Evolutionary conservation across 2,797 vertebrate genomes (phyloP), one percentile per base, ranked within the genome.

Genomic region (Salarias fasciatus): DNA sequence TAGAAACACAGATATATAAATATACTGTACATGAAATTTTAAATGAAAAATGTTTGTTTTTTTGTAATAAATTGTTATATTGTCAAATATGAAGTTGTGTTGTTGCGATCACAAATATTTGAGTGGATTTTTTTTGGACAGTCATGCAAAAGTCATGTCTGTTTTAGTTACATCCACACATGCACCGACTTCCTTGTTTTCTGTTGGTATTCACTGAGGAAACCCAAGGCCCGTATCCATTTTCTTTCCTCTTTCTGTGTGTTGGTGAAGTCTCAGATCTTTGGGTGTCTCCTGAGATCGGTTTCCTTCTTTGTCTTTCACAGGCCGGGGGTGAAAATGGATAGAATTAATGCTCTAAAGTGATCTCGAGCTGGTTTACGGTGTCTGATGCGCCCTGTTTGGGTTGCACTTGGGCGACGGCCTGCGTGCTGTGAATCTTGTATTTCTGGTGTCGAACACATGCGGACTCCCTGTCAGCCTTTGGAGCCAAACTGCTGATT

Each of bases 31-130:
- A 90, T 87, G 88, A 92, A 89, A 89, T 89, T 88, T 90, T 85
- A 75, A 88, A 79, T 9, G 15, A 84, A 89, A 38, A 84, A 88
- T 68, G 72, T 87, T 78, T 87, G 2, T 2, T 35, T 85, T 92
- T 93, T 94, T 93, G 65, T 92, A 93, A 89, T 93, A 93, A 94
- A 93, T 91, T 91, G 85, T 83, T 92, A 87, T 89, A 88, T 91
- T 90, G 89, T 89, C 47, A 69, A 79, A 69, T 35, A 35, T 35
- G 4, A 5, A 6, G 33, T 35, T 35, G 33, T 2, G 9, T 1
- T 6, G 2, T 33, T 35, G 6, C 3, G 6, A 35, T 4, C 31
- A 6, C 13, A 49, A 15, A 48, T 5, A 9, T 12, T 13, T 49
- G 12, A 29, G 24, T 37, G 11, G 15, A 14, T 1, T 31, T 51